Evolutionary conservation across 92 coral and sea anemone species (phyloP).

Genomic region (Siderastrea siderea): DNA sequence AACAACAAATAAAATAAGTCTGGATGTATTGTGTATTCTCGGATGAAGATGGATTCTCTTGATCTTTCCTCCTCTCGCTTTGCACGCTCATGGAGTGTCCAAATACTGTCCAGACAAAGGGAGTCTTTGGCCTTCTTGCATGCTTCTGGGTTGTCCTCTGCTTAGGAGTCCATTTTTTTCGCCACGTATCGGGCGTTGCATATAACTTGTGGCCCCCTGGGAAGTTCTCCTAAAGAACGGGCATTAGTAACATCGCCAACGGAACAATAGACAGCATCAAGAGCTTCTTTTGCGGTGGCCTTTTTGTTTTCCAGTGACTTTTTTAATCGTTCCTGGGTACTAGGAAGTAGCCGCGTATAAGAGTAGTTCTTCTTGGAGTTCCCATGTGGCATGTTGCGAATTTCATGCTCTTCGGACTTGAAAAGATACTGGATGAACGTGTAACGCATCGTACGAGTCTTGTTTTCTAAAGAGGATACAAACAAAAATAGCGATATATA

Average conservation of each 20-base stretch:
- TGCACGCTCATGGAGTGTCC: slow-evolving; percentile 70
- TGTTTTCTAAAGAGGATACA: neutral
- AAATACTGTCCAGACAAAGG: slow-evolving; percentile 4
- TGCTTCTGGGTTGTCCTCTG: too few relatives aligned
- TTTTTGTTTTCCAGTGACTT: slow-evolving; percentile 2
- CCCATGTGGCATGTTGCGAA: slow-evolving; percentile 33
- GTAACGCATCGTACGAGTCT: neutral
- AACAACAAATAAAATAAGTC: slow-evolving; percentile 39
- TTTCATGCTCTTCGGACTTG: slow-evolving; percentile 44
- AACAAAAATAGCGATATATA: neutral
- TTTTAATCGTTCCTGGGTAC: slow-evolving; percentile 18
- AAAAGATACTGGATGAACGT: slow-evolving; percentile 36
- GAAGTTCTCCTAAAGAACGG: slow-evolving; percentile 33
- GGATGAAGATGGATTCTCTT: slow-evolving; percentile 43
- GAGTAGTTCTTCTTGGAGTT: slow-evolving; percentile 20
- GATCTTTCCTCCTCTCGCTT: slow-evolving; percentile 67
- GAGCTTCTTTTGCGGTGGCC: slow-evolving; percentile 14
- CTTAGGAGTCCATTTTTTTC: neutral
- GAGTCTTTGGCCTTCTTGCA: too few relatives aligned
- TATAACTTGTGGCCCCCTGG: slow-evolving; percentile 33
- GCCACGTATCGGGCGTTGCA: slow-evolving; percentile 21
- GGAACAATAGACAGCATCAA: slow-evolving; percentile 28
- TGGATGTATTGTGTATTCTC: slow-evolving; percentile 61
- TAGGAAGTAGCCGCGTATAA: neutral
- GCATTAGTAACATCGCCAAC: slow-evolving; percentile 14